These are phyloP conservation scores for Sylvia atricapilla DNA, from an alignment of 2,113 vertebrate species.

Conservation along the genomic window DNA sequence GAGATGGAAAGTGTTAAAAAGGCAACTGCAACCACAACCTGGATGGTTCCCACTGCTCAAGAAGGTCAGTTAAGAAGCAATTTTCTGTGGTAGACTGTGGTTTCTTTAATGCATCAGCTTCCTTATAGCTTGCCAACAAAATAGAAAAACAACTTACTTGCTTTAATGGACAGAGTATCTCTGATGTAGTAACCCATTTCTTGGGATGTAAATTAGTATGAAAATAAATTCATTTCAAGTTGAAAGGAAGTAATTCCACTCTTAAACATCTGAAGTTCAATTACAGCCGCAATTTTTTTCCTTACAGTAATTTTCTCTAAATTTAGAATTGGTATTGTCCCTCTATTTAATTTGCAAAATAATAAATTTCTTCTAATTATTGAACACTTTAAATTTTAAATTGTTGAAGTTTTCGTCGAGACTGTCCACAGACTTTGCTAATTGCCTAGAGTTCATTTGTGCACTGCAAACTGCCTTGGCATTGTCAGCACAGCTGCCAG, in stretches of 20 bases:
- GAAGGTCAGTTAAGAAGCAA: conserved; percentile 71
- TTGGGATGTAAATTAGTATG: neutral
- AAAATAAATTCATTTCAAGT: neutral
- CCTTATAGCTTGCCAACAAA: neutral
- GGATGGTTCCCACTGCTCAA: conserved; percentile 85
- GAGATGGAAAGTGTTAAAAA: conserved; percentile 86
- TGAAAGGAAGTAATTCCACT: neutral
- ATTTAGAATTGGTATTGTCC: neutral
- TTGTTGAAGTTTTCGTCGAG: neutral
- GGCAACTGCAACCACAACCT: conserved; percentile 85
- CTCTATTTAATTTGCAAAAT: neutral
- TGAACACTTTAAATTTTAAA: neutral
- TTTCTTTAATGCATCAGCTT: neutral
- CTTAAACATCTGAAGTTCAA: neutral
- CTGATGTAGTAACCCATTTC: neutral
- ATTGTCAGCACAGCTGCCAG: neutral
- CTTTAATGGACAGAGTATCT: neutral
- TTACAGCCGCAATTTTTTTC: neutral
- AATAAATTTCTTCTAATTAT: neutral
- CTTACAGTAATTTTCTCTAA: neutral
- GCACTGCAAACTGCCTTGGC: neutral
- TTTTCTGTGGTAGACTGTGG: neutral
- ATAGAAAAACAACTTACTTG: neutral
- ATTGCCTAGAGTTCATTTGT: neutral
- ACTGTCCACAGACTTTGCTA: neutral